A percentile compares a stretch with the other conserved stretches of the same genome.
phyloP scores from a whole-genome alignment of 2,888 invertebrate genomes.

The Myopa testacea region DNA sequence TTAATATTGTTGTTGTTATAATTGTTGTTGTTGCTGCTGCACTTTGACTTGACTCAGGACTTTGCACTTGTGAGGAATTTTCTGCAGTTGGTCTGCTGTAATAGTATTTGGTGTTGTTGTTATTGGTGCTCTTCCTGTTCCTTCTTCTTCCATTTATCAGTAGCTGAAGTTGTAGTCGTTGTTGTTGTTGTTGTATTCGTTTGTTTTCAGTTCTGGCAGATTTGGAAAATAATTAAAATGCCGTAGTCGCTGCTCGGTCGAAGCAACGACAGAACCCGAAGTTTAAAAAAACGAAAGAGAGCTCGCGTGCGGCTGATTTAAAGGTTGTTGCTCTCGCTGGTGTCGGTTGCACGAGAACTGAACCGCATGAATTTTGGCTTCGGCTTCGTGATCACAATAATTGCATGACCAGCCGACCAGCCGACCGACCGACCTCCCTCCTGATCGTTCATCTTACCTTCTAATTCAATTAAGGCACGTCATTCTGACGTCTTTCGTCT shows the following conservation, averaged over 20 bases:
- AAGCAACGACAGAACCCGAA: background rate
- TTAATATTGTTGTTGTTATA: background rate
- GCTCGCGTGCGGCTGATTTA: background rate
- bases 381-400: too few relatives aligned
- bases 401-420: too few relatives aligned
- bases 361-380: too few relatives aligned
- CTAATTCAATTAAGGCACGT: too few relatives aligned
- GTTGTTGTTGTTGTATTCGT: background rate
- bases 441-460: too few relatives aligned
- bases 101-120: background rate
- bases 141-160: background rate
- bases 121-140: background rate
- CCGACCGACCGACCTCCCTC: too few relatives aligned
- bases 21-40: background rate
- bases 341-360: too few relatives aligned
- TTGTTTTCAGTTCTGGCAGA: background rate
- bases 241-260: background rate
- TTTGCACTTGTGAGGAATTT: slow-evolving; percentile 2
- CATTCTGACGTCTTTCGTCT: too few relatives aligned
- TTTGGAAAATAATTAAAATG: slow-evolving; percentile 10
- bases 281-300: background rate
- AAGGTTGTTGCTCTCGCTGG: slow-evolving; percentile 17
- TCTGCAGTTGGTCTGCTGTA: background rate
- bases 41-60: slow-evolving; percentile 19
- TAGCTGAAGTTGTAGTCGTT: background rate